Conservation (phyloP, 2,113 vertebrate genomes). For the Brachirus orientalis region DNA sequence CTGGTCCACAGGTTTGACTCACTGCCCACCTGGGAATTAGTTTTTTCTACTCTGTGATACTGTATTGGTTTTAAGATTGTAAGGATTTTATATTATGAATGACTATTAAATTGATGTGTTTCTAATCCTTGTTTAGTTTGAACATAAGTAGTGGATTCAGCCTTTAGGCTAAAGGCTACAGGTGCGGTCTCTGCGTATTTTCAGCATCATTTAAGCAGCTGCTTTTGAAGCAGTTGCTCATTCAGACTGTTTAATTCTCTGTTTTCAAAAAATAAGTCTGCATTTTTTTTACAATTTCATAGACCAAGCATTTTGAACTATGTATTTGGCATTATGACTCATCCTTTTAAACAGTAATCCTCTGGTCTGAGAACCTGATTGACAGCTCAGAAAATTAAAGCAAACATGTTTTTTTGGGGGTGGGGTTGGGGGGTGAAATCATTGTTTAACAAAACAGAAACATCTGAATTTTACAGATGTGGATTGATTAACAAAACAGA, state of each 20-base stretch:
- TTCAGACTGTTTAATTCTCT: slow-evolving; percentile 18
- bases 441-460: slow-evolving; percentile 13
- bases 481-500: background rate
- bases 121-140: slow-evolving; percentile 19
- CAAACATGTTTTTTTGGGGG: slow-evolving; percentile 14
- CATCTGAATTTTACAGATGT: slow-evolving; percentile 12
- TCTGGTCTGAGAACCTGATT: background rate
- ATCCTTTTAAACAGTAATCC: slow-evolving; percentile 34
- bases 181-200: slow-evolving; percentile 52
- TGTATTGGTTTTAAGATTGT: background rate
- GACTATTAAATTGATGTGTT: slow-evolving; percentile 25
- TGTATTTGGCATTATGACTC: slow-evolving; percentile 14
- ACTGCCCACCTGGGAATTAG: background rate
- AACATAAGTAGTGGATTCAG: slow-evolving; percentile 44
- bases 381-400: slow-evolving; percentile 16
- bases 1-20: background rate
- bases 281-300: slow-evolving; percentile 31
- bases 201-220: slow-evolving; percentile 55
- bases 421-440: background rate
- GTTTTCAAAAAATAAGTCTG: slow-evolving; percentile 39
- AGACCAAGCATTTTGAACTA: slow-evolving; percentile 27
- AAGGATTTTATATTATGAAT: slow-evolving; percentile 33
- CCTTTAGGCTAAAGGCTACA: slow-evolving; percentile 44
- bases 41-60: background rate
- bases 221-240: slow-evolving; percentile 41